Base-by-base conservation (phyloP, 2,888 invertebrate genomes). In the Heliconius cydno region DNA sequence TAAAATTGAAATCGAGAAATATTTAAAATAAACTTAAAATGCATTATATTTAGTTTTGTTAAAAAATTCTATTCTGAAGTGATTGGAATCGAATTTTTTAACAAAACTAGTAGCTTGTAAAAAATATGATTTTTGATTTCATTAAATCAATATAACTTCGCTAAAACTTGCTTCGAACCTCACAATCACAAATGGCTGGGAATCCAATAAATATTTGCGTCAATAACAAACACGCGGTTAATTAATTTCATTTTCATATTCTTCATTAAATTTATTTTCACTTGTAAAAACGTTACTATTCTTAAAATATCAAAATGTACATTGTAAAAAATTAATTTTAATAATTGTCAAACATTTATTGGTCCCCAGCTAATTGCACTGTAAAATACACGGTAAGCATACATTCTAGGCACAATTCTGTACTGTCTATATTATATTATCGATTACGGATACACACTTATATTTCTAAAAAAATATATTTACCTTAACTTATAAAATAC, bases 331-430 rank as follows among this genome's bases (percentile, higher is more conserved):
- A 34, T n/a, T n/a, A 60, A 28, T 57, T 63, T 76, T 1, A 34
- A 34, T 22, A 30, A 13, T 22, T 10, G 22, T 38, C 71, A 30
- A 77, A 67, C n/a, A 63, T 76, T 78, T 60, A 80, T 63, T 81
- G 79, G 81, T 79, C 78, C 75, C 80, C 60, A 71, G 77, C 68
- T 88, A 90, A 91, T 91, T 93, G 92, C 92, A 90, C 94, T 94
- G 93, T 92, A 94, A 94, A 94, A 94, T 94, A 94, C 92, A 91
- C 83, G 88, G 88, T 93, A 94, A 94, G 94, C 94, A 94, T 92
- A 93, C 86, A 88, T 91, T 93, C 94, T 94, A 94, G 94, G 94
- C 94, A 94, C 94, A 92, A 90, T 90, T 92, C 93, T 94, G 94
- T 90, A 94, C 92, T 93, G 86, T 70, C 68, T 70, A 88, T 60